A percentile compares a stretch with the other conserved stretches of the same genome.
Evolutionary conservation across 2,797 vertebrate genomes (phyloP).

Genomic region (Gymnoscopelus microlampas): DNA sequence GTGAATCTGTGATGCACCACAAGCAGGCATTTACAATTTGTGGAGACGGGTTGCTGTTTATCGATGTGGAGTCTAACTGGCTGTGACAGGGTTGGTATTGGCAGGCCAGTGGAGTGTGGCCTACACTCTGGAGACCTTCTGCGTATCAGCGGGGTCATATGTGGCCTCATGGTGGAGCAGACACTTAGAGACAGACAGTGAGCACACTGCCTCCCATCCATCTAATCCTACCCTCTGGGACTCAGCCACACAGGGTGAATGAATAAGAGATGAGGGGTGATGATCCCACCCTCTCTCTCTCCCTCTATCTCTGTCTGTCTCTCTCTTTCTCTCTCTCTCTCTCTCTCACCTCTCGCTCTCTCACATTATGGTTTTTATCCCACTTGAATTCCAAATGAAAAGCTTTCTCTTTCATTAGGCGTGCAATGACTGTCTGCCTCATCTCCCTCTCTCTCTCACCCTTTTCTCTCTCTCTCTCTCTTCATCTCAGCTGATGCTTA

Average conservation of each 20-base stretch:
- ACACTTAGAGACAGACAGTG: slow-evolving; percentile 32
- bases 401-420: slow-evolving; percentile 20
- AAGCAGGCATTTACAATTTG: slow-evolving; percentile 43
- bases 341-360: neutral
- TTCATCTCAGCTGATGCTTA: neutral
- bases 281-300: slow-evolving; percentile 47
- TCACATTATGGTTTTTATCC: neutral
- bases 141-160: slow-evolving; percentile 31
- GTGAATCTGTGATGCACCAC: slow-evolving; percentile 19
- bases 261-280: slow-evolving; percentile 74
- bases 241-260: slow-evolving; percentile 54
- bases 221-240: slow-evolving; percentile 63
- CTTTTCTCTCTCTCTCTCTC: slow-evolving; percentile 35
- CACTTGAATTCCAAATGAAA: slow-evolving; percentile 46
- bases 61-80: slow-evolving; percentile 34
- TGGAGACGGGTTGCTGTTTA: slow-evolving; percentile 43
- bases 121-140: slow-evolving; percentile 26
- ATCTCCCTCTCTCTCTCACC: neutral
- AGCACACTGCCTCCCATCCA: slow-evolving; percentile 35
- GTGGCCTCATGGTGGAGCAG: slow-evolving; percentile 13
- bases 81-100: slow-evolving; percentile 14
- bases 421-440: slow-evolving; percentile 13
- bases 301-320: neutral
- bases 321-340: slow-evolving; percentile 5
- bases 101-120: slow-evolving; percentile 39